Conservation (phyloP, 2,888 invertebrate species). For the Heliothis peltigera region DNA sequence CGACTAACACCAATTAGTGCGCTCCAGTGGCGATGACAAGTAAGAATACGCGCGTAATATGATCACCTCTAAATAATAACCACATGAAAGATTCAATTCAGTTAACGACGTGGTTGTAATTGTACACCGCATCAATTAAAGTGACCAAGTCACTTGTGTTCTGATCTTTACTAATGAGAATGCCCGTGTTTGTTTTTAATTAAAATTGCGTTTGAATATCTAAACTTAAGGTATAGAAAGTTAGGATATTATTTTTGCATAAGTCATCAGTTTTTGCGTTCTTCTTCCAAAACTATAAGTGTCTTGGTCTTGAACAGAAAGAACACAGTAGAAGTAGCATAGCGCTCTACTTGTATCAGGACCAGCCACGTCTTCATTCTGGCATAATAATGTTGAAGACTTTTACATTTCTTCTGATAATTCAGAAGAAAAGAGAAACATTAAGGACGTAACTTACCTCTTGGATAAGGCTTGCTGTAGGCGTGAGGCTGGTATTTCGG, state of each 20-base stretch:
- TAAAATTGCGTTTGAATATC: constrained; percentile 23
- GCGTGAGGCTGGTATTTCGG: constrained; percentile 93
- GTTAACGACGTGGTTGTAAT: constrained; percentile 72
- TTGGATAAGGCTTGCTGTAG: constrained; percentile 92
- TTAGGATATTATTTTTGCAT: too few species aligned
- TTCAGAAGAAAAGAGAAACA: background rate
- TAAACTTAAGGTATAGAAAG: background rate
- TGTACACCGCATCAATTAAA: constrained; percentile 78
- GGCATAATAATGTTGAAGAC: background rate
- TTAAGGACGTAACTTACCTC: constrained; percentile 87
- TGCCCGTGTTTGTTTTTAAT: constrained; percentile 45
- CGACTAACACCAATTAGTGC: constrained; percentile 67
- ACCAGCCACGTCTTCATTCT: background rate
- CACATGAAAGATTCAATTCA: constrained; percentile 69
- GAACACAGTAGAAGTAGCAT: too few species aligned
- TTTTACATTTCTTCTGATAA: background rate
- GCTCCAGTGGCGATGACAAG: constrained; percentile 59
- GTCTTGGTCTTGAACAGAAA: too few species aligned
- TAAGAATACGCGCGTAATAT: constrained; percentile 63
- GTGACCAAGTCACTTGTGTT: constrained; percentile 67
- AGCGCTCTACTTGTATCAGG: too few species aligned
- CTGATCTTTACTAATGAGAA: constrained; percentile 68
- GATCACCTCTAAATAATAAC: constrained; percentile 69
- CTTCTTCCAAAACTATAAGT: too few species aligned
- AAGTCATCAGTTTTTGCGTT: too few species aligned